A percentile compares a stretch with the other conserved stretches of the same genome.
Conservation (phyloP, 1,140 invertebrate species). For the Arion vulgaris region DNA sequence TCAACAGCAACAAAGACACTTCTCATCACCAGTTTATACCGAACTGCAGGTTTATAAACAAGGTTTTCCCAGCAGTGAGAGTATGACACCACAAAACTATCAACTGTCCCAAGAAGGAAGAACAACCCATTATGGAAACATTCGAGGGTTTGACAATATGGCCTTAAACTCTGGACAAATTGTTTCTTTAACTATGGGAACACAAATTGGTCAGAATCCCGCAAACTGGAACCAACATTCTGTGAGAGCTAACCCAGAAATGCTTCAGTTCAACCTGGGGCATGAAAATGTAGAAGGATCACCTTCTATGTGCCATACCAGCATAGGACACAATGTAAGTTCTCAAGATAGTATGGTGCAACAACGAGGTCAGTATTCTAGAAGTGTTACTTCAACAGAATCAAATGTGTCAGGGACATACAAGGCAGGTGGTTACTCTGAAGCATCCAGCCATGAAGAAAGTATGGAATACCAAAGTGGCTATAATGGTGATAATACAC, state of each 20-base stretch:
- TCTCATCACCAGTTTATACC: not conserved
- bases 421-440: not conserved
- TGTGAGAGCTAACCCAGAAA: not conserved
- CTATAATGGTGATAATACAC: slow-evolving; percentile 1
- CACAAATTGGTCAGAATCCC: not conserved
- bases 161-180: not conserved
- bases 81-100: not conserved
- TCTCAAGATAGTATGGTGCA: not conserved
- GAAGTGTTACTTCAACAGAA: not conserved
- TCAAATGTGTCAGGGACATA: not conserved
- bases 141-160: not conserved
- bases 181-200: not conserved
- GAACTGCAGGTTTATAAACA: not conserved
- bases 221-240: not conserved
- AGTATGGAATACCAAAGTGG: slow-evolving; percentile 23
- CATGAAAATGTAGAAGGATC: not conserved
- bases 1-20: not conserved
- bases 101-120: not conserved
- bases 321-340: not conserved
- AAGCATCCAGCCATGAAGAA: not conserved
- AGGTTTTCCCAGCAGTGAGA: not conserved
- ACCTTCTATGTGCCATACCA: not conserved
- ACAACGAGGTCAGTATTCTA: not conserved
- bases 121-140: not conserved
- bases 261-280: not conserved